Evolutionary conservation across 2,113 vertebrate genomes (phyloP), one percentile per base, ranked within the genome.

Genomic region (Catagonus wagneri): DNA sequence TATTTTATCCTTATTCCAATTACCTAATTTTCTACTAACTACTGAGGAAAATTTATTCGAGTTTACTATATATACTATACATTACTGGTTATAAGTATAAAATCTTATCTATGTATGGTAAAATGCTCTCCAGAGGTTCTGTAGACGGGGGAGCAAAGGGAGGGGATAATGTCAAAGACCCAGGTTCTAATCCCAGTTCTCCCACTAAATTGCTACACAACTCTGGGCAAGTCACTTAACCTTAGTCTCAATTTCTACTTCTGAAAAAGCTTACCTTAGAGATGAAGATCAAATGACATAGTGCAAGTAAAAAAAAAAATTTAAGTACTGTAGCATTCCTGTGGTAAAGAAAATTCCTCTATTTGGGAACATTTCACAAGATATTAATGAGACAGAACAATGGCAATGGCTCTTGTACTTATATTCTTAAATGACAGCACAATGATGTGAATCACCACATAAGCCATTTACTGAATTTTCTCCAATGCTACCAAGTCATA

Each of bases 201-300:
- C 15, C 12, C 81, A 74, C 15, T 72, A 29, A 87, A 63, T 19
- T 68, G 76, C 54, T 83, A 34, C 6, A 23, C 54, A 74, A 88
- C 60, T 84, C 60, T 72, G 56, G 39, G n/a, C 29, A 72, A 94
- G 23, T 95, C 32, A 86, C 56, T 80, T 61, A 58, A 92, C 4
- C 11, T 3, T 22, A 86, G 16, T 86, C 23, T 75, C 68, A 86
- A 56, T 69, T 89, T 92, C 87, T 60, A 32, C 27, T 94, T 91
- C 83, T 89, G 15, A 92, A 86, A 92, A 68, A 61, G 34, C 34
- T 78, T 29, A 63, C 22, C 79, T 32, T 63, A 20, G 20, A 81
- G 60, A 76, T 78, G 36, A 93, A 90, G 85, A 84, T 58, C 72
- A 91, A 95, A 81, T 80, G 72, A 94, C 10, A 88, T 60, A 69